Evolutionary conservation across 1,140 invertebrate genomes (phyloP).

Genomic region (Anastrepha obliqua): DNA sequence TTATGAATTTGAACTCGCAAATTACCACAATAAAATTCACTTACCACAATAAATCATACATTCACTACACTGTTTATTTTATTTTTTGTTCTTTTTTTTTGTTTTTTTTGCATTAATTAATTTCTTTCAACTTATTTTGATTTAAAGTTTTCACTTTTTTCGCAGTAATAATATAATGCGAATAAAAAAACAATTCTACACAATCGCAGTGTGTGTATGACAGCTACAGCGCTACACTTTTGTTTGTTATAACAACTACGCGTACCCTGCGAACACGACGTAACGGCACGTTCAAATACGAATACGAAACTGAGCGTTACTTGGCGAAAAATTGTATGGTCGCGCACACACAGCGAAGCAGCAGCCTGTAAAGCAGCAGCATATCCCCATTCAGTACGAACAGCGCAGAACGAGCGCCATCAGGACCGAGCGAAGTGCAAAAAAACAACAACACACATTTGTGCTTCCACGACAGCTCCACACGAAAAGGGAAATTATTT

Average conservation of each 20-base stretch:
- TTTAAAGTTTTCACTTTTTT: conserved; percentile 12
- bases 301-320: conserved; percentile 73
- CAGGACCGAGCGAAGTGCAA: neutral
- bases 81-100: neutral
- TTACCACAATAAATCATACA: neutral
- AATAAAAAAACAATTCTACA: neutral
- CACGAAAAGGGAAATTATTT: neutral
- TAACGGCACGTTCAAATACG: conserved; percentile 73
- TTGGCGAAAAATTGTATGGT: conserved; percentile 59
- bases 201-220: neutral
- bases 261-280: conserved; percentile 71
- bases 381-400: neutral
- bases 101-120: too few species aligned
- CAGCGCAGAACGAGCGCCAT: neutral
- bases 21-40: too few species aligned
- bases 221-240: neutral
- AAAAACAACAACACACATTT: neutral
- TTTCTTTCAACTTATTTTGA: neutral
- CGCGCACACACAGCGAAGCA: conserved; percentile 56
- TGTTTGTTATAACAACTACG: conserved; percentile 20
- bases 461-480: neutral
- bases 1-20: too few species aligned
- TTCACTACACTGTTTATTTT: neutral
- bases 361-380: conserved; percentile 17
- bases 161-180: neutral